Evolutionary conservation across 2,888 invertebrate genomes (phyloP), one percentile per base, ranked within the genome.

Genomic region (Campoplex capitator): DNA sequence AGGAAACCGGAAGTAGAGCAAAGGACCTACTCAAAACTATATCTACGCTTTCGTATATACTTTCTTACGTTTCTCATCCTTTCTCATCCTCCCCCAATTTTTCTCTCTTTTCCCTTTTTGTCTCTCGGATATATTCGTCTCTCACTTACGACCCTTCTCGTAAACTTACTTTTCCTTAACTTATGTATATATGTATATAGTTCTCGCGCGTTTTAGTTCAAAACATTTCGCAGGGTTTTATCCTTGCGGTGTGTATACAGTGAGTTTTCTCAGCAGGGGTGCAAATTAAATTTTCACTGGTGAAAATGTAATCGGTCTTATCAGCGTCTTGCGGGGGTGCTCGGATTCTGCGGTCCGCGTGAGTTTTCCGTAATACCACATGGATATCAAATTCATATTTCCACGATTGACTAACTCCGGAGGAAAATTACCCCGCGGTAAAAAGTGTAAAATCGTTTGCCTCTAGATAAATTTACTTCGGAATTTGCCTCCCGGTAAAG

Each of bases 391-490:
- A 83, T 77, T 77, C 65, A 58, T 62, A 51, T 83, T 23, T 23
- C 18, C 18, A 71, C 48, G 51, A 48, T 42, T 51, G 18, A 18
- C 32, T 71, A 51, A 35, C 32, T 16, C 8, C n/a, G 8, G 65
- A 35, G 48, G 42, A 54, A 6, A 56, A 74, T 13, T 54, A 35
- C 23, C 32, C 13, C 58, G 75, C 58, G 75, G 42, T 32, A 16
- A 23, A 6, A 4, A 16, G 58, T 11, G 18, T 35, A 23, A 35
- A 77, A 23, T 35, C 23, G 48, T 32, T 18, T 3, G 83, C 85
- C 78, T 83, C 84, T 56, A 81, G 83, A 84, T 89, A 83, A 89
- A 88, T 88, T 87, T 81, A 80, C 65, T 88, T 87, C 51, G 42
- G 3, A 77, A 32, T 58, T 45, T 54, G 16, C 7, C 56, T 54